phyloP scores from a whole-genome alignment of 2,113 vertebrate species.

The Hippocampus zosterae region DNA sequence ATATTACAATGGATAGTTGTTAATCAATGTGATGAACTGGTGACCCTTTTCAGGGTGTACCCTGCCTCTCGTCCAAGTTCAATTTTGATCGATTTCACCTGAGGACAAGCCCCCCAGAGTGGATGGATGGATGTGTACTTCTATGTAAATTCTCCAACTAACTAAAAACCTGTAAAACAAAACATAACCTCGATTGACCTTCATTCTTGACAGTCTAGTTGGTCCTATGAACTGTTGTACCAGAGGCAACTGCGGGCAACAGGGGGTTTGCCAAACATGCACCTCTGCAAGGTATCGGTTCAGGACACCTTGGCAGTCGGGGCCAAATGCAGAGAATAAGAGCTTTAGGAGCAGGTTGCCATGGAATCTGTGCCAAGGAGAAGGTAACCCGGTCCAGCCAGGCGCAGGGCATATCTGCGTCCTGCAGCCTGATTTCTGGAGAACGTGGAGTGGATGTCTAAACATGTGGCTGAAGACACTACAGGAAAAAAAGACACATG shows the following conservation, averaged over 20 bases:
- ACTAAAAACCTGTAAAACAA: too few species aligned
- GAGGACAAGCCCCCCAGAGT: too few species aligned
- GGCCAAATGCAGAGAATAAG: slow-evolving; percentile 27
- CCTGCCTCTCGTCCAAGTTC: neutral
- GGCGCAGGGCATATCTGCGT: slow-evolving; percentile 40
- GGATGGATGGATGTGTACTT: too few species aligned
- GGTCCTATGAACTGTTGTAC: too few species aligned
- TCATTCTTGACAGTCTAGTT: too few species aligned
- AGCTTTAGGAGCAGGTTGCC: slow-evolving; percentile 26
- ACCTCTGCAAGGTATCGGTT: neutral
- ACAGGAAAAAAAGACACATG: too few species aligned
- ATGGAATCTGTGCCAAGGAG: slow-evolving; percentile 41
- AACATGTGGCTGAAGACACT: neutral
- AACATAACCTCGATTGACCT: too few species aligned
- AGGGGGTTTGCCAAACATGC: too few species aligned
- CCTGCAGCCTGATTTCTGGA: slow-evolving; percentile 49
- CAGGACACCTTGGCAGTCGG: slow-evolving; percentile 21
- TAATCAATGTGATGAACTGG: neutral
- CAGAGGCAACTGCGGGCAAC: too few species aligned
- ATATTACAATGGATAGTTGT: too few species aligned
- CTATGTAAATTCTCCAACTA: too few species aligned
- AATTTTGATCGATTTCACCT: slow-evolving; percentile 2
- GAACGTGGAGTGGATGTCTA: slow-evolving; percentile 26
- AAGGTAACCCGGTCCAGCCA: slow-evolving; percentile 39
- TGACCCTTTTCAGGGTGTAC: neutral